Evolutionary conservation across 2,797 vertebrate genomes (phyloP).

Genomic region (Pitangus sulphuratus): DNA sequence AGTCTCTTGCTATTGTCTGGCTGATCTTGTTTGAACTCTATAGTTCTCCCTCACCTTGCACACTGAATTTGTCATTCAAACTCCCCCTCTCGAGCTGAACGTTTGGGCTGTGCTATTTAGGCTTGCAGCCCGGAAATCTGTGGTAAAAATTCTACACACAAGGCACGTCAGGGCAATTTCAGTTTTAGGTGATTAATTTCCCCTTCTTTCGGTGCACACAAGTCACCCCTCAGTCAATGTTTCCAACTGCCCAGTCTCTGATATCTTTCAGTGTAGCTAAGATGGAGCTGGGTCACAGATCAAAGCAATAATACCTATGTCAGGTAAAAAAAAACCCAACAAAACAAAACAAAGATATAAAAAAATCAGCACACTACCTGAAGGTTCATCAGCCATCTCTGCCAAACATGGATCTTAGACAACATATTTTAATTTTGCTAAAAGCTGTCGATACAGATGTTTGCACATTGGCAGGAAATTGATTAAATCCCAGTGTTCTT

Average conservation of each 20-base stretch:
- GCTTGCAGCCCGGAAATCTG: background rate
- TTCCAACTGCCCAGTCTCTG: background rate
- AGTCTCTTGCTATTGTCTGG: background rate
- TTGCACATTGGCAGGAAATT: background rate
- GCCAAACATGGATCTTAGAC: background rate
- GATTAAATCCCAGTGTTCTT: background rate
- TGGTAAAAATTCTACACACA: background rate
- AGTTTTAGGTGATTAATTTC: conserved; percentile 1
- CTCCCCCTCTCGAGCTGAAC: background rate
- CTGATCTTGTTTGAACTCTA: background rate
- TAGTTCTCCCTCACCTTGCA: background rate
- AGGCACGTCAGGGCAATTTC: background rate
- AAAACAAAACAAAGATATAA: background rate
- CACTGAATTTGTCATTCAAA: background rate
- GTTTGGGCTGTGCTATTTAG: background rate
- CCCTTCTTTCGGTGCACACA: background rate
- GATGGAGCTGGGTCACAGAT: background rate
- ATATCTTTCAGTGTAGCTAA: background rate
- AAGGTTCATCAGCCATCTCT: background rate
- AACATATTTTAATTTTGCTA: background rate
- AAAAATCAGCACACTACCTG: background rate
- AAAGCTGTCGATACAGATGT: background rate
- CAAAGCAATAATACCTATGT: background rate
- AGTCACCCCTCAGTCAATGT: background rate
- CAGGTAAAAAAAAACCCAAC: background rate